A percentile compares a stretch with the other conserved stretches of the same genome.
Evolutionary conservation across 2,113 vertebrate genomes (phyloP).

Genomic region (Chauna torquata): DNA sequence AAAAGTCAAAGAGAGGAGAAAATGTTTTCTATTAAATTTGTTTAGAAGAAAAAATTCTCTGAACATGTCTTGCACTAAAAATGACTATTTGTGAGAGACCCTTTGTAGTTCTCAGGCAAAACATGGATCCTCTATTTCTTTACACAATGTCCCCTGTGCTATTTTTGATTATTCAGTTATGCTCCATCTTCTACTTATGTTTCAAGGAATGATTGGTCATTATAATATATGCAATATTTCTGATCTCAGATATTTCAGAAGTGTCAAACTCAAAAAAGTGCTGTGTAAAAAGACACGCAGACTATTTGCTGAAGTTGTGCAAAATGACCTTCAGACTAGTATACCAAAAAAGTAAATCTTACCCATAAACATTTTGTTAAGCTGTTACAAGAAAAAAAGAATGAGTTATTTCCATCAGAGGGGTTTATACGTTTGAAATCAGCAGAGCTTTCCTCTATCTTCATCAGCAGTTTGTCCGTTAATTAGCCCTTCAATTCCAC

Average conservation of each 20-base stretch:
- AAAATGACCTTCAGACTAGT: constrained; percentile 67
- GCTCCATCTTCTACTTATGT: background rate
- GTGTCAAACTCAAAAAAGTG: background rate
- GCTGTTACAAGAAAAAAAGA: constrained; percentile 48
- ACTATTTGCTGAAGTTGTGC: background rate
- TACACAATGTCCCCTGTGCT: rapidly evolving
- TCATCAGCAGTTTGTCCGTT: constrained; percentile 84
- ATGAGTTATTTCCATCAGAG: constrained; percentile 67
- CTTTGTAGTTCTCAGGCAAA: constrained; percentile 4
- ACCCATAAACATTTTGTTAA: constrained; percentile 59
- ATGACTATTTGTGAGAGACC: background rate
- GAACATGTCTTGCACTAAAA: background rate
- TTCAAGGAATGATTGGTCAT: background rate
- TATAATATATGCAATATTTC: background rate
- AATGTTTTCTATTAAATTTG: background rate
- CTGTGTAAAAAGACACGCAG: background rate
- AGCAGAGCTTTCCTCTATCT: constrained; percentile 76
- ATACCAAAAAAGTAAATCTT: constrained; percentile 45
- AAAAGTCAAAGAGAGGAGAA: background rate
- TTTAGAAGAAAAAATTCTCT: background rate
- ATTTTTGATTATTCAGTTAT: background rate
- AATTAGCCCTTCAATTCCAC: constrained; percentile 92
- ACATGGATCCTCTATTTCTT: background rate
- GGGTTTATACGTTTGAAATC: constrained; percentile 73
- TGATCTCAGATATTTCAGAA: background rate